Conservation (phyloP, 2,888 invertebrate genomes). For the Helleia helle region DNA sequence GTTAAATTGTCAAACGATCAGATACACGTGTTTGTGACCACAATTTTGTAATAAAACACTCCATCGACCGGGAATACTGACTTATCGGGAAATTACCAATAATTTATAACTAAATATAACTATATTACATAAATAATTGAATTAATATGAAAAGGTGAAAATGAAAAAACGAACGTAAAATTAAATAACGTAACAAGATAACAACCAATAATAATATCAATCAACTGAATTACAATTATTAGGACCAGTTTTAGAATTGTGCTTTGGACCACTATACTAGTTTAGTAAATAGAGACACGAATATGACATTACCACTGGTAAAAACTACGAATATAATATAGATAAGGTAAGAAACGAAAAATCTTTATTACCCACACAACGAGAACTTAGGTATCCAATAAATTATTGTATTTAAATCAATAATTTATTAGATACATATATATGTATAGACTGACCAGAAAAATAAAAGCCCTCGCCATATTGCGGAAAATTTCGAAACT, state of each 20-base stretch:
- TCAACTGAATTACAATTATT: slow-evolving; percentile 2
- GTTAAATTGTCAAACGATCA: slow-evolving; percentile 41
- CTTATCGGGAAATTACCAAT: slow-evolving; percentile 35
- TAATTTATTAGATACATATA: too few relatives aligned
- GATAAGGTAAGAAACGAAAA: too few relatives aligned
- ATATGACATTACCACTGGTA: too few relatives aligned
- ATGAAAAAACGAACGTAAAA: slow-evolving; percentile 56
- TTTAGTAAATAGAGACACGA: too few relatives aligned
- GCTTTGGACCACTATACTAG: slow-evolving; percentile 22
- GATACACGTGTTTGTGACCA: slow-evolving; percentile 27
- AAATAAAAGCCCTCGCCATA: too few relatives aligned
- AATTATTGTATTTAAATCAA: too few relatives aligned
- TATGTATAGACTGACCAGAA: too few relatives aligned
- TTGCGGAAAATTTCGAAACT: too few relatives aligned
- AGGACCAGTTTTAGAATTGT: not conserved
- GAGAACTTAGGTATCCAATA: too few relatives aligned
- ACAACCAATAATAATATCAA: slow-evolving; percentile 48
- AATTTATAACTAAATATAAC: slow-evolving; percentile 58
- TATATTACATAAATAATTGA: slow-evolving; percentile 61
- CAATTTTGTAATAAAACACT: slow-evolving; percentile 35
- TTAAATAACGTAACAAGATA: slow-evolving; percentile 68
- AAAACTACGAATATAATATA: too few relatives aligned
- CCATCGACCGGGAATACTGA: slow-evolving; percentile 43
- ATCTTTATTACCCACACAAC: too few relatives aligned
- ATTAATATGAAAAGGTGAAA: slow-evolving; percentile 36